Evolutionary conservation across 1,140 invertebrate genomes (phyloP).

Genomic region (Microvelia longipes): DNA sequence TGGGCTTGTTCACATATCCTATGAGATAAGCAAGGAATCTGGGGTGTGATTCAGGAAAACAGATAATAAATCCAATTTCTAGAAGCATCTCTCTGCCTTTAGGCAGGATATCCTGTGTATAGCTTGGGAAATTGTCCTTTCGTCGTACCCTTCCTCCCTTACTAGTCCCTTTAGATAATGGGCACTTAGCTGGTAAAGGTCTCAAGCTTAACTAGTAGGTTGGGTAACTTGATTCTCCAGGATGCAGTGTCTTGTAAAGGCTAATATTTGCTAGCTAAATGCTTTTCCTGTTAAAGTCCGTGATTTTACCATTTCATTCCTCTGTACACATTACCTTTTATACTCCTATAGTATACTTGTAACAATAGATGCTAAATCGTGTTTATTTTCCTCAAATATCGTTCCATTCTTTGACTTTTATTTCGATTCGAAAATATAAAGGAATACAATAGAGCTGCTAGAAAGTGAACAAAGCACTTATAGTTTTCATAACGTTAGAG

Average conservation of each 20-base stretch:
- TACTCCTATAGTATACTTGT: not conserved
- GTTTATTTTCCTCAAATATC: not conserved
- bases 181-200: not conserved
- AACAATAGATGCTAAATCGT: not conserved
- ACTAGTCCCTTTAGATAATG: not conserved
- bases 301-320: not conserved
- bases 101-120: not conserved
- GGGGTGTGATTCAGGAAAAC: not conserved
- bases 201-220: not conserved
- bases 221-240: not conserved
- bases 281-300: not conserved
- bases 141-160: not conserved
- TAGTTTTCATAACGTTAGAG: too few species aligned
- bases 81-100: not conserved
- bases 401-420: not conserved
- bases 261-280: not conserved
- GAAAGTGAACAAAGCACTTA: too few species aligned
- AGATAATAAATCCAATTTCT: not conserved
- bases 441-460: too few species aligned
- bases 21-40: not conserved
- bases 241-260: not conserved
- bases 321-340: not conserved
- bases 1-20: not conserved
- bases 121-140: not conserved
- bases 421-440: too few species aligned